Evolutionary conservation across 2,797 vertebrate species (phyloP), one percentile per base, ranked within the genome.

Genomic region (Pelochelys cantorii): DNA sequence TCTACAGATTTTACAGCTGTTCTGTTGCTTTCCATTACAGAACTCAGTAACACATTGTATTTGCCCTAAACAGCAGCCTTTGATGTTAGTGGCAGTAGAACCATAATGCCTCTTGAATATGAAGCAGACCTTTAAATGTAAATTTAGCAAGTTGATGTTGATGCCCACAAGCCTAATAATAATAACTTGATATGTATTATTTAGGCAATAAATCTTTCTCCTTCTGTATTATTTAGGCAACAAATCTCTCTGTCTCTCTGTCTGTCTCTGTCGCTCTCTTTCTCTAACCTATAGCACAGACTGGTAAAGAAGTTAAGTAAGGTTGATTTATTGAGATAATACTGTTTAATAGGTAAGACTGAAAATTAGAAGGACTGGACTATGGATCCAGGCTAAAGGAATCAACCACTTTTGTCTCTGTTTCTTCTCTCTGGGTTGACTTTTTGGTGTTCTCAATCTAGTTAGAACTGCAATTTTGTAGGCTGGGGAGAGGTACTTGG

Each of bases 1-100:
- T 0, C 0, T 22, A 27, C 10, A 12, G 11, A 2, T 53, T 87
- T 90, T 62, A 25, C 17, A 37, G 8, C 54, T 37, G 4, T 65
- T 53, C 11, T 84, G 42, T 53, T 68, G 31, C 71, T 92, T 87
- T 83, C 27, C 29, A 27, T 48, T 55, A 22, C 27, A 31, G 81
- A 65, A n/a, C 5, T 10, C 7, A 25, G 42, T 23, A 54, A 31
- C 52, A 55, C 8, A 37, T 2, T 57, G 12, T 53, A 1, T 37
- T 37, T 71, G 55, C 17, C 85, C 14, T 37, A 42, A 93, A 65
- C 8, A 37, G n/a, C 2, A 34, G 27, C 79, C 18, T 11, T 25
- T 59, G 77, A 54, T 59, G 62, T 18, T 86, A 56, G 31, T 74
- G 55, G 65, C 14, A 79, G 22, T 15, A 34, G 48, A 91, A 77